phyloP scores from a whole-genome alignment of 2,888 invertebrate species.

The Cotesia congregata region DNA sequence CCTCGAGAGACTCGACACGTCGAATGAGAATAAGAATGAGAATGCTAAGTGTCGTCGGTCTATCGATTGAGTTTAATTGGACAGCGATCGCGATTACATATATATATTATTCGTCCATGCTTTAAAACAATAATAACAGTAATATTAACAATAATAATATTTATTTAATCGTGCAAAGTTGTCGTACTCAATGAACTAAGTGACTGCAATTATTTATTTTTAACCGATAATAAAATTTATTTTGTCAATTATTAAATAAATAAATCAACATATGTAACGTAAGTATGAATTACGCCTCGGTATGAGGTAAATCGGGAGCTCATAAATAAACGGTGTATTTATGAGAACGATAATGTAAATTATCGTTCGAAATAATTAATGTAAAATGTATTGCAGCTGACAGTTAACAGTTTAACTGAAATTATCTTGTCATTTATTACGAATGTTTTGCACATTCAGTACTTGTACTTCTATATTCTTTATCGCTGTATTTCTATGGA shows the following conservation, averaged over 20 bases:
- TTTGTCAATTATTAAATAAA: not conserved
- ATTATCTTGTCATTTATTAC: constrained; percentile 11
- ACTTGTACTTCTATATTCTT: not conserved
- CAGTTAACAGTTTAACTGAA: not conserved
- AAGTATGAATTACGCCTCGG: not conserved
- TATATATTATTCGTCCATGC: not conserved
- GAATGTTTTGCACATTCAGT: not conserved
- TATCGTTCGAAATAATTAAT: not conserved
- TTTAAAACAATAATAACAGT: not conserved
- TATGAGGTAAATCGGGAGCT: not conserved
- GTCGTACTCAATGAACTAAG: not conserved
- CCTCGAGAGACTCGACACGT: not conserved
- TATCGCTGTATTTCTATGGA: too few species aligned
- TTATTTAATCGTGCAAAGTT: not conserved
- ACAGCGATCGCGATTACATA: not conserved
- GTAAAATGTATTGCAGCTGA: constrained; percentile 14
- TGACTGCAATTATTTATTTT: not conserved
- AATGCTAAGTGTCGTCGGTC: not conserved
- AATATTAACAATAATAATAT: not conserved
- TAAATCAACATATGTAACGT: too few species aligned
- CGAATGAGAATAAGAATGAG: not conserved
- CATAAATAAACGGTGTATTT: not conserved
- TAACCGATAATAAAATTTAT: not conserved
- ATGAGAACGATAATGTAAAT: not conserved
- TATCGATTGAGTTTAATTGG: not conserved